Base-by-base conservation (phyloP, 2,888 invertebrate genomes). In the Pseudococcus longispinus region DNA sequence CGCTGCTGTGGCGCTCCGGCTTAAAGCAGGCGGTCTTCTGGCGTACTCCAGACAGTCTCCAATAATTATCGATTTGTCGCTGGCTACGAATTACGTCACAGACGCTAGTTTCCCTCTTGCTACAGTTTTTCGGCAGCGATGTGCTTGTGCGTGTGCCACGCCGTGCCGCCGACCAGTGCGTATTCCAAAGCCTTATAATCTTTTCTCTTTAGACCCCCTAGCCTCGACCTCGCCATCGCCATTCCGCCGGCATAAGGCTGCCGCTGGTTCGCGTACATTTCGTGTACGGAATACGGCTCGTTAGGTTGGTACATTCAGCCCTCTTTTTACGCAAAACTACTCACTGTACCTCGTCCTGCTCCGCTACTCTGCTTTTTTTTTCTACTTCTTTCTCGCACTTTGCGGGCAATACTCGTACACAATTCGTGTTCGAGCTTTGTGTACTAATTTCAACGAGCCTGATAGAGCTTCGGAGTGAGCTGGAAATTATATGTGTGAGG, bases 41-140 rank as follows among this genome's bases (percentile, higher is more conserved):
- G 37, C 70, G 70, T 37, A 74, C 74, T 70, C 85, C 85, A 85
- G 85, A 85, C 85, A 85, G 85, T 85, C 85, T 85, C 85, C 85
- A 85, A 85, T 85, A 70, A 85, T 85, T 85, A 85, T 85, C 85
- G 85, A 85, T 85, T 85, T 85, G 85, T 85, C 85, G 70, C 85
- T 70, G 85, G 44, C 85, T 85, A 65, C 85, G 85, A 37, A 85
- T 85, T 85, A 85, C 85, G 85, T 85, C 85, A 85, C 85, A 85
- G 85, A 85, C 85, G 85, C 85, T 51, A 46, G 32, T 74, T 32
- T 74, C 74, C 74, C 74, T 70, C 44, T 46, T 51, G 51, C 3
- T 18, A 11, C 29, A 74, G 26, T 74, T 74, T 74, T 74, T 29
- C 74, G 74, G 74, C 51, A n/a, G 70, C 70, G 29, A 70, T 15